These are phyloP conservation scores for Orthonychiurus folsomi DNA, from an alignment of 2,888 invertebrate species.

Conservation along the genomic window DNA sequence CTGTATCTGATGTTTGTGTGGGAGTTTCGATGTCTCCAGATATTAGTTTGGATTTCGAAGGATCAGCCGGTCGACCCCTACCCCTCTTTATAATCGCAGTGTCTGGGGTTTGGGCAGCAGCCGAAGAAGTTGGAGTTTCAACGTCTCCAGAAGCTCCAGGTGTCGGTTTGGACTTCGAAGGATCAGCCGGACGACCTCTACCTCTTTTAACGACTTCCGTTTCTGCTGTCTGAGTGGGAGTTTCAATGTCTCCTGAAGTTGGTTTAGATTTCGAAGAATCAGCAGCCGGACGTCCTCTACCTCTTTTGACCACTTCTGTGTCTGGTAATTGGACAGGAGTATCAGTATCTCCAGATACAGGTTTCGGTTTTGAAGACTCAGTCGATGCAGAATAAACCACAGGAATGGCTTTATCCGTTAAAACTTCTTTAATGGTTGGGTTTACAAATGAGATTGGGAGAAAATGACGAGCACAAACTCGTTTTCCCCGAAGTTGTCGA, in stretches of 20 bases:
- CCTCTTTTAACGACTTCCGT: background rate
- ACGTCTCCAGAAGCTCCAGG: too few relatives aligned
- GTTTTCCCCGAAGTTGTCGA: constrained; percentile 23
- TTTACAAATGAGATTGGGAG: constrained; percentile 16
- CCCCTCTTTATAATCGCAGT: background rate
- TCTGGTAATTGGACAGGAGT: background rate
- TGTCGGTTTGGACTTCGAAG: background rate
- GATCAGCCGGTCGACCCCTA: too few relatives aligned
- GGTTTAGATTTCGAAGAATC: too few relatives aligned
- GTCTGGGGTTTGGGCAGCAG: background rate
- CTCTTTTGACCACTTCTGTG: background rate
- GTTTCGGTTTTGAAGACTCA: background rate
- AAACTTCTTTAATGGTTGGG: constrained; percentile 16
- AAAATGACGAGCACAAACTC: constrained; percentile 29
- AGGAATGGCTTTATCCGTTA: constrained; percentile 24
- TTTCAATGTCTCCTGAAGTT: background rate
- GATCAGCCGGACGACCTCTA: background rate
- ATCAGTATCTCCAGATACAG: too few relatives aligned
- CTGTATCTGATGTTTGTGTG: too few relatives aligned
- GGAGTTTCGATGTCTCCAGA: too few relatives aligned
- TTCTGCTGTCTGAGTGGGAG: background rate
- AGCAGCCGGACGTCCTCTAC: background rate
- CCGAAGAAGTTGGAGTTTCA: background rate
- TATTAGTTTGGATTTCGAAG: too few relatives aligned
- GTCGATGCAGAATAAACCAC: background rate